A percentile compares a stretch with the other conserved stretches of the same genome.
These are phyloP conservation scores for Gila orcuttii DNA, from an alignment of 2,113 vertebrate species.

Conservation along the genomic window DNA sequence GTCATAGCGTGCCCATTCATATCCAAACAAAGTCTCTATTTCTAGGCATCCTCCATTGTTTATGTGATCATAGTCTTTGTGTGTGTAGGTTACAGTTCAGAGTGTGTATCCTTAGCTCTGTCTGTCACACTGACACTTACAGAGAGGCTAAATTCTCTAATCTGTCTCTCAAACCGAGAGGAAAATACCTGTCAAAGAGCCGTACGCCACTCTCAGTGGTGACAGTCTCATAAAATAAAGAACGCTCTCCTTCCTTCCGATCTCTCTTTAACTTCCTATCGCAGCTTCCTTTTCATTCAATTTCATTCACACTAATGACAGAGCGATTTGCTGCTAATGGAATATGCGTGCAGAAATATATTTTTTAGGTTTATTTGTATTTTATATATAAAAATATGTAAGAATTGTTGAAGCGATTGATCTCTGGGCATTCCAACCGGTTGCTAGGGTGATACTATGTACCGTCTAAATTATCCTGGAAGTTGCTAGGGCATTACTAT, in stretches of 20 bases:
- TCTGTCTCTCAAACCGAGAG: conserved; percentile 29
- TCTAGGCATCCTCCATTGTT: not conserved
- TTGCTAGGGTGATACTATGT: not conserved
- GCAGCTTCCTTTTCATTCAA: not conserved
- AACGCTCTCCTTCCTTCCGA: not conserved
- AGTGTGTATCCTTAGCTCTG: not conserved
- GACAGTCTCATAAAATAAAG: conserved; percentile 3
- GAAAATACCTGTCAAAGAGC: conserved; percentile 38
- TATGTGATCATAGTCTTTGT: conserved; percentile 14
- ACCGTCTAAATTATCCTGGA: not conserved
- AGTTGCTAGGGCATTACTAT: not conserved
- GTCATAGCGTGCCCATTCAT: not conserved
- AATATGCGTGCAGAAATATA: not conserved
- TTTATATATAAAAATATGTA: not conserved
- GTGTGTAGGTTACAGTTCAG: not conserved
- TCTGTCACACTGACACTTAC: conserved; percentile 13
- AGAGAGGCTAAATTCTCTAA: conserved; percentile 25
- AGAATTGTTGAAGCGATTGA: not conserved
- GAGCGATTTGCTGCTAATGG: not conserved
- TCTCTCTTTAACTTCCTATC: conserved; percentile 12
- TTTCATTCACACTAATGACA: not conserved
- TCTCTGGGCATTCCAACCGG: not conserved
- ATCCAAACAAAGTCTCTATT: conserved; percentile 2
- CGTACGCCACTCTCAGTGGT: not conserved
- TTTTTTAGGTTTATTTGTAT: not conserved